Evolutionary conservation across 2,888 invertebrate genomes (phyloP), one percentile per base, ranked within the genome.

Genomic region (Harpalus rubripes): DNA sequence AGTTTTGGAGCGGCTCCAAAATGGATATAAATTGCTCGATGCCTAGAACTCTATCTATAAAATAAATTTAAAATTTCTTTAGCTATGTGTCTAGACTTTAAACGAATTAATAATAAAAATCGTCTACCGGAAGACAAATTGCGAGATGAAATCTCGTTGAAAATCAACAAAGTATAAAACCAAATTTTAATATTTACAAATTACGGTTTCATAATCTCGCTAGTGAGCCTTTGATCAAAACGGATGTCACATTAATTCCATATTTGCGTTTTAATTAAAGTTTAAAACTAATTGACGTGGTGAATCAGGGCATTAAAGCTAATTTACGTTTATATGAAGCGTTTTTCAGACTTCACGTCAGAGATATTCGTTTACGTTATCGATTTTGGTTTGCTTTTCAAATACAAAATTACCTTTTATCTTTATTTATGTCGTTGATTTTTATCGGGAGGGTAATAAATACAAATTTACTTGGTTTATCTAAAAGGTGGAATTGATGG

Each of bases 251-350:
- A 68, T 68, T 68, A 68, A 68, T 39, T 68, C 39, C 68, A 68
- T 68, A 68, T 68, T 68, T 68, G 68, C 68, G 68, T 68, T 68
- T 68, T 68, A 68, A 68, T 68, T 68, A 68, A 68, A 68, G 39
- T 68, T 68, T 68, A 68, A 68, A 68, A 68, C 68, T 68, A 68
- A 68, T 68, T 68, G 68, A 68, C 68, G 6, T 39, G 68, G 68
- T 39, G 68, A 41, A 68, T 68, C 68, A 68, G 68, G 15, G 68
- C 68, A 68, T 39, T 68, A 68, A 68, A 68, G 68, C 68, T 39
- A 68, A 68, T 68, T 32, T 68, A 68, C 68, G 68, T 39, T 68
- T 26, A 68, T 68, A 39, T 68, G 32, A 32, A 68, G 68, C 22
- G 39, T 39, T 68, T 68, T 68, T 32, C 15, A 68, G 32, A 68